phyloP scores from a whole-genome alignment of 1,140 invertebrate species.

The Steinernema feltiae region DNA sequence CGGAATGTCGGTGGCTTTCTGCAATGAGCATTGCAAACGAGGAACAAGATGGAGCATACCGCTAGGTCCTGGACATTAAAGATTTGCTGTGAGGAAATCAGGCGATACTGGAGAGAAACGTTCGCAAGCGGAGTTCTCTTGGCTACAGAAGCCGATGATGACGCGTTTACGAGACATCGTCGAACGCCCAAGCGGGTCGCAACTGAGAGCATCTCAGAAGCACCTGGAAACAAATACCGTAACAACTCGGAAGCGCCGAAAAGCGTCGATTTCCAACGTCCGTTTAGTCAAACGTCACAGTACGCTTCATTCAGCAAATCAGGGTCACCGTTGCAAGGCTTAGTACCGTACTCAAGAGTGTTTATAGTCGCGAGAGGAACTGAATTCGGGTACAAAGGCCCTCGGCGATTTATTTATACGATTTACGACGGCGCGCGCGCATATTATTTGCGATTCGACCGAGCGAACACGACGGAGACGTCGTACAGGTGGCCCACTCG shows the following conservation, averaged over 20 bases:
- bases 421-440: background rate
- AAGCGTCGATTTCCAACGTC: background rate
- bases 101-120: background rate
- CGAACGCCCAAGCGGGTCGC: conserved; percentile 15
- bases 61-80: conserved; percentile 16
- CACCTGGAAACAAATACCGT: background rate
- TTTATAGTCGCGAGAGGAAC: background rate
- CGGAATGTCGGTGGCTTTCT: conserved; percentile 6
- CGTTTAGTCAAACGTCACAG: too few species aligned
- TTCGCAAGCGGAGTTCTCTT: background rate
- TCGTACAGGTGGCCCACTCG: background rate
- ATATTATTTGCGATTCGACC: background rate
- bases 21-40: background rate
- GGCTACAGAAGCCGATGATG: background rate
- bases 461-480: too few species aligned
- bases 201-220: conserved; percentile 18
- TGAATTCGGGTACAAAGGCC: background rate
- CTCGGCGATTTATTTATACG: too few species aligned
- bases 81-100: conserved; percentile 18
- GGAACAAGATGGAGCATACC: background rate
- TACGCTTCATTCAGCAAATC: too few species aligned
- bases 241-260: background rate
- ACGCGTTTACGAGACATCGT: background rate
- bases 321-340: background rate
- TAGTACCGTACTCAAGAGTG: background rate